A percentile compares a stretch with the other conserved stretches of the same genome.
phyloP scores from a whole-genome alignment of 2,888 invertebrate genomes.

The Trissonchulus latispiculum region DNA sequence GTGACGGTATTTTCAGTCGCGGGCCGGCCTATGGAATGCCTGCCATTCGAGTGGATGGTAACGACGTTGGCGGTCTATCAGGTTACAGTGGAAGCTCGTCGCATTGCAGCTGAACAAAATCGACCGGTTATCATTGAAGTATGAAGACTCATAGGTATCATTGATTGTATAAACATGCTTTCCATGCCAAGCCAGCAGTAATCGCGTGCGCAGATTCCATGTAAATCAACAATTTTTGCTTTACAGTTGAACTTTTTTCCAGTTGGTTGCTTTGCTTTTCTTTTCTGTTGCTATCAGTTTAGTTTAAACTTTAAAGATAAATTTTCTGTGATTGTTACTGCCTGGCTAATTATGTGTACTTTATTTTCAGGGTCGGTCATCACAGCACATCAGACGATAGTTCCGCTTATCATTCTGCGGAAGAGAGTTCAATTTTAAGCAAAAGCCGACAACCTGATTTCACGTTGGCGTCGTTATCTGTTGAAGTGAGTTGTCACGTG shows the following conservation, averaged over 20 bases:
- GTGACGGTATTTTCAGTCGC: slow-evolving; percentile 81
- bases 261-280: too few species aligned
- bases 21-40: slow-evolving; percentile 53
- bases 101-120: slow-evolving; percentile 60
- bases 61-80: slow-evolving; percentile 92
- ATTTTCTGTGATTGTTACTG: too few species aligned
- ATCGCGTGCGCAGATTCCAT: too few species aligned
- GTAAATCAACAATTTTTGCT: too few species aligned
- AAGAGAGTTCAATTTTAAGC: slow-evolving; percentile 74
- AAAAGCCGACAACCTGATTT: slow-evolving; percentile 67
- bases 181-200: too few species aligned
- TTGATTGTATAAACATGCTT: too few species aligned
- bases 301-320: too few species aligned
- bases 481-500: slow-evolving; percentile 45
- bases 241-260: too few species aligned
- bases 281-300: too few species aligned
- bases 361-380: slow-evolving; percentile 63
- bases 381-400: slow-evolving; percentile 99
- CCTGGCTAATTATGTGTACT: too few species aligned
- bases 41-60: slow-evolving; percentile 85
- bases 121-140: slow-evolving; percentile 89
- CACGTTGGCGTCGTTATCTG: slow-evolving; percentile 69
- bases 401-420: slow-evolving; percentile 72
- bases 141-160: slow-evolving; percentile 69
- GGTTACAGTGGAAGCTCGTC: slow-evolving; percentile 66